These are phyloP conservation scores for Ormia ochracea DNA, from an alignment of 2,888 invertebrate species.

Conservation along the genomic window DNA sequence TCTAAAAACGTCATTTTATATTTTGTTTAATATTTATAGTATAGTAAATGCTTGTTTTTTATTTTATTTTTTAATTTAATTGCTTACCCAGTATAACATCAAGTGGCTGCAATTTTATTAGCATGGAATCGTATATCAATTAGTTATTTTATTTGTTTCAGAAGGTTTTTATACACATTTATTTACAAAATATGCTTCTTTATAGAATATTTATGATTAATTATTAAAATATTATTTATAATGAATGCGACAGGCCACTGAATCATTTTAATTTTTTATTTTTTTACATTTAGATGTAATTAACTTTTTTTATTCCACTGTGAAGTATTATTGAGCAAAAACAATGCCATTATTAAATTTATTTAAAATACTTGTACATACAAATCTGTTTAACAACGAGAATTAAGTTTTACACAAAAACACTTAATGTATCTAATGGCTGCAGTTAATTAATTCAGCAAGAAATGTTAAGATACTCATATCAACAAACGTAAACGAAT, in stretches of 20 bases:
- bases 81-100: constrained; percentile 5
- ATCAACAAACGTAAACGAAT: not conserved
- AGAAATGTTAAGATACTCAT: not conserved
- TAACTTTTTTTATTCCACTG: not conserved
- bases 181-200: not conserved
- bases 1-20: too few relatives aligned
- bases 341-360: constrained; percentile 12
- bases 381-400: constrained; percentile 30
- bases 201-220: not conserved
- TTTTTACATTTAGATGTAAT: not conserved
- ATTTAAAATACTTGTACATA: not conserved
- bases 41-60: not conserved
- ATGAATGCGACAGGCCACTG: not conserved
- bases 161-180: not conserved
- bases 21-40: too few relatives aligned
- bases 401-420: constrained; percentile 25
- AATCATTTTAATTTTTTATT: not conserved
- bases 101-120: not conserved
- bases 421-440: constrained; percentile 43
- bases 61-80: too few relatives aligned
- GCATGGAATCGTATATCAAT: not conserved
- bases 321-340: not conserved
- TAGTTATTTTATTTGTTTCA: not conserved
- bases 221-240: not conserved
- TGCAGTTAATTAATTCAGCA: constrained; percentile 49